Evolutionary conservation across 2,888 invertebrate species (phyloP).

Genomic region (Geotrupes spiniger): DNA sequence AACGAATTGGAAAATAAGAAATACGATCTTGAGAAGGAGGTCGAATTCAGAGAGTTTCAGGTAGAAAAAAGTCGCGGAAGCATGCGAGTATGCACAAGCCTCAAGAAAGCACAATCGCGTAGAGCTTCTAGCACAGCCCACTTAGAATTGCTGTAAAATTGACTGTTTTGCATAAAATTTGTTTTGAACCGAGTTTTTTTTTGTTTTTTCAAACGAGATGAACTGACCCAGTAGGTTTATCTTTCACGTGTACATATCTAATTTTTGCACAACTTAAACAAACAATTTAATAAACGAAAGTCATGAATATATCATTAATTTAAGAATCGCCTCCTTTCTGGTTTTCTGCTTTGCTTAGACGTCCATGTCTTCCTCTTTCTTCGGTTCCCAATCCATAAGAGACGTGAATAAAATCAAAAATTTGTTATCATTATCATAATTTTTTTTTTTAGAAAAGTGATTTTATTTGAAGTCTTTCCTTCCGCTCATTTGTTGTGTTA

Average conservation of each 20-base stretch:
- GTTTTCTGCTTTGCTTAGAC: conserved; percentile 20
- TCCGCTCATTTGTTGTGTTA: conserved; percentile 24
- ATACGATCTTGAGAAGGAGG: conserved; percentile 97
- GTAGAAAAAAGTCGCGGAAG: conserved; percentile 53
- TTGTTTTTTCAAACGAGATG: not conserved
- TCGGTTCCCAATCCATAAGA: not conserved
- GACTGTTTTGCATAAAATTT: conserved; percentile 11
- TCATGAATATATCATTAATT: not conserved
- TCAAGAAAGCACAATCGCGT: conserved; percentile 22
- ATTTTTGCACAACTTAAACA: conserved; percentile 3
- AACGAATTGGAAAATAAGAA: conserved; percentile 83
- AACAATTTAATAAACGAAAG: conserved; percentile 5
- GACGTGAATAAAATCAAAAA: conserved; percentile 16
- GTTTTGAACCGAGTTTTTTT: conserved; percentile 1
- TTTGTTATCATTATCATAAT: not conserved
- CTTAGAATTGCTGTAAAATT: conserved; percentile 8
- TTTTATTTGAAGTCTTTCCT: conserved; percentile 13
- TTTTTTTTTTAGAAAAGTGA: conserved; percentile 7
- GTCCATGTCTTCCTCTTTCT: conserved; percentile 4
- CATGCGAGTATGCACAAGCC: conserved; percentile 32
- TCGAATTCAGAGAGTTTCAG: conserved; percentile 94
- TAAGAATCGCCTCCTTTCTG: conserved; percentile 10
- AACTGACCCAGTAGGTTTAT: not conserved
- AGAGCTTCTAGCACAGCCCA: conserved; percentile 34
- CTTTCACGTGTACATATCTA: conserved; percentile 4